phyloP scores from a whole-genome alignment of 2,888 invertebrate species.

The Galerucella nymphaeae region DNA sequence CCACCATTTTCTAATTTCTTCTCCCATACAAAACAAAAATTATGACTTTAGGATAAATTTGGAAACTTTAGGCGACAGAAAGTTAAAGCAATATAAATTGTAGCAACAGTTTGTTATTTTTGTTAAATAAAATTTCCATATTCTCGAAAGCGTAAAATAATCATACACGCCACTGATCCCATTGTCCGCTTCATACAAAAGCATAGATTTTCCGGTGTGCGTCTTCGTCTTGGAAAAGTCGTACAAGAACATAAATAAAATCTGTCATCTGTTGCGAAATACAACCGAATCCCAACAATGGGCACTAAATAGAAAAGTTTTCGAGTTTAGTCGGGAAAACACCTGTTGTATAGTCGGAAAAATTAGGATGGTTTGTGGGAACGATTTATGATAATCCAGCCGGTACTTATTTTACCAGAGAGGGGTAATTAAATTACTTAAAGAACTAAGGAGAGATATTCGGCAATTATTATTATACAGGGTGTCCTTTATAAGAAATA shows the following conservation, averaged over 20 bases:
- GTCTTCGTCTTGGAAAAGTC: constrained; percentile 26
- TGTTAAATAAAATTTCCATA: not conserved
- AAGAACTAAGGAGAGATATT: not conserved
- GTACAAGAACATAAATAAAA: constrained; percentile 41
- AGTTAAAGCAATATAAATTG: no score
- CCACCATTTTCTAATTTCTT: no score
- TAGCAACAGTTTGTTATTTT: not conserved
- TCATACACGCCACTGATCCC: constrained; percentile 12
- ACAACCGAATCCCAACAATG: constrained; percentile 39
- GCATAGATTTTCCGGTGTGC: constrained; percentile 29
- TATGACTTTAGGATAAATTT: no score
- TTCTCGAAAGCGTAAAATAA: constrained; percentile 10
- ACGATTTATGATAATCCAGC: constrained; percentile 32
- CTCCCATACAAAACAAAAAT: no score
- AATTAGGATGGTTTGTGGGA: constrained; percentile 35
- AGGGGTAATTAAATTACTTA: constrained; percentile 23
- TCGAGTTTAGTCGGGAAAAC: constrained; percentile 39
- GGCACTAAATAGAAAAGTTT: constrained; percentile 42
- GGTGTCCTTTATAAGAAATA: no score
- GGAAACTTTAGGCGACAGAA: no score
- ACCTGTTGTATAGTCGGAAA: constrained; percentile 46
- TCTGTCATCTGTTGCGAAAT: constrained; percentile 43
- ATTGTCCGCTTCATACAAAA: constrained; percentile 28
- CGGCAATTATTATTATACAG: not conserved
- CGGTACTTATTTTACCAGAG: constrained; percentile 14